Evolutionary conservation across 2,113 vertebrate genomes (phyloP).

Genomic region (Pterocles gutturalis): DNA sequence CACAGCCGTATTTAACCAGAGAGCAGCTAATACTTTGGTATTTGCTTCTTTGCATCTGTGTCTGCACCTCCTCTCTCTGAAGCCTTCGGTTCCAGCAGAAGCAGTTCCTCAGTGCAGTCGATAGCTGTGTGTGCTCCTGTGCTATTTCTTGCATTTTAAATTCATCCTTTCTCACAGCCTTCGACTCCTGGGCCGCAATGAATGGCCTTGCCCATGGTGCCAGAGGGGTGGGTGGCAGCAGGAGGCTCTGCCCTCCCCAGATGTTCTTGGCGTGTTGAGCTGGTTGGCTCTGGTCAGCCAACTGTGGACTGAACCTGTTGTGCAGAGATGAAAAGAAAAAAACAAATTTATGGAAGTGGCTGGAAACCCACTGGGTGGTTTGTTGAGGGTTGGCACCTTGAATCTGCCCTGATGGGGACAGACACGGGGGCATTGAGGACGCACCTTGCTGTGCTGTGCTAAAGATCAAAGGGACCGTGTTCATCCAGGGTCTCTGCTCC

Average conservation of each 20-base stretch:
- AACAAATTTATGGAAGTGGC: background rate
- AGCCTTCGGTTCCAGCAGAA: background rate
- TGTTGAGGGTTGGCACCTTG: background rate
- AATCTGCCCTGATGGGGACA: background rate
- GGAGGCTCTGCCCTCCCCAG: background rate
- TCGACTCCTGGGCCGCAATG: background rate
- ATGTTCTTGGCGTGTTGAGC: background rate
- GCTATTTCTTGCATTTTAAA: background rate
- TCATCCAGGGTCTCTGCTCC: background rate
- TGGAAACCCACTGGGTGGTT: background rate
- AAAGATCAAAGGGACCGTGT: background rate
- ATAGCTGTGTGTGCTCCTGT: accelerated
- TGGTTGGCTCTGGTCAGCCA: background rate
- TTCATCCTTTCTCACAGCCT: background rate
- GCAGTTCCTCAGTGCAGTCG: accelerated
- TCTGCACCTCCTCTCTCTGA: background rate
- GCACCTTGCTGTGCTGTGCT: background rate
- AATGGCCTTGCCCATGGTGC: background rate
- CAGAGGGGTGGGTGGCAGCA: background rate
- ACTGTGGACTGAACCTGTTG: background rate
- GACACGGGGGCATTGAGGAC: background rate
- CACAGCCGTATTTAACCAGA: background rate
- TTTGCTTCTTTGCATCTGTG: background rate
- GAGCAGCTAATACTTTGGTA: background rate
- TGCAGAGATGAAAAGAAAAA: background rate